Conservation (phyloP, 2,797 vertebrate species). For the Hylomyscus alleni region DNA sequence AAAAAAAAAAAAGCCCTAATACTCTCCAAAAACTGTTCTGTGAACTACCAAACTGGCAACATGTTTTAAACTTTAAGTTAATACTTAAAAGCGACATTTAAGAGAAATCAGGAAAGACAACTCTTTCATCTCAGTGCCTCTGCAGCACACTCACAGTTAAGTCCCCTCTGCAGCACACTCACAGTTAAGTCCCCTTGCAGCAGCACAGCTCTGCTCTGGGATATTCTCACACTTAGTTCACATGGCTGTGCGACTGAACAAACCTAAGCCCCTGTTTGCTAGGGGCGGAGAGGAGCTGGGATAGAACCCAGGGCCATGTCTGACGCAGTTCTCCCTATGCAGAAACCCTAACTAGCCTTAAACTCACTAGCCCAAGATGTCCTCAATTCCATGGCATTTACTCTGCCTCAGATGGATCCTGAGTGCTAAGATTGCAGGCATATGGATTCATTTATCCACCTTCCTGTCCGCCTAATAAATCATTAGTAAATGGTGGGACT, state of each 20-base stretch:
- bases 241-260: neutral
- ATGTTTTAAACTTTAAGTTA: slow-evolving; percentile 59
- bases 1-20: neutral
- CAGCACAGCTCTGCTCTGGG: neutral
- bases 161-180: neutral
- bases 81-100: slow-evolving; percentile 11
- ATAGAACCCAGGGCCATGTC: neutral
- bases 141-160: slow-evolving; percentile 9
- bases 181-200: slow-evolving; percentile 18
- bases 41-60: slow-evolving; percentile 45
- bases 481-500: neutral
- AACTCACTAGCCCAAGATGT: neutral
- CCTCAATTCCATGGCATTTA: neutral
- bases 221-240: neutral
- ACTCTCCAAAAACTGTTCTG: neutral
- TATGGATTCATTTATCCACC: neutral
- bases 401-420: neutral
- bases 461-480: slow-evolving; percentile 25
- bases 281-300: neutral
- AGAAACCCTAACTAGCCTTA: neutral
- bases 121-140: neutral
- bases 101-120: slow-evolving; percentile 17
- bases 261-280: neutral
- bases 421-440: neutral
- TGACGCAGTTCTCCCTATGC: neutral